phyloP scores from a whole-genome alignment of 2,888 invertebrate species.

The Cosmia trapezina region DNA sequence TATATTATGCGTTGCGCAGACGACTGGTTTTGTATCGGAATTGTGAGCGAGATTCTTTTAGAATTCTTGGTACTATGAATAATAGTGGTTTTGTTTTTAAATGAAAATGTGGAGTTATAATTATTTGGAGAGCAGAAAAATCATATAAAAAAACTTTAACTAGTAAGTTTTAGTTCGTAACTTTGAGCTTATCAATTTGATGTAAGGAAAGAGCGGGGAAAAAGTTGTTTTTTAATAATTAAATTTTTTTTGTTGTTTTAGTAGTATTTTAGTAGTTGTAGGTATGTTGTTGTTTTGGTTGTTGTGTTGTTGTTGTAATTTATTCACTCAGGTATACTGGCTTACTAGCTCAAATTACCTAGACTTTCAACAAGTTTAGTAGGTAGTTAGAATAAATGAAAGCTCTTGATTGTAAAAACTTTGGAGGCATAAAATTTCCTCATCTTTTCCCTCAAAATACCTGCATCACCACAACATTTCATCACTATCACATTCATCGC shows the following conservation, averaged over 20 bases:
- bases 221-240: not conserved
- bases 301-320: not conserved
- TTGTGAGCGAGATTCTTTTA: slow-evolving; percentile 45
- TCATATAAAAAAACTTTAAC: not conserved
- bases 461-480: not conserved
- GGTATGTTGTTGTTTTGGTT: too few species aligned
- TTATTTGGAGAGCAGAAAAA: too few species aligned
- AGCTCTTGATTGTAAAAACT: not conserved
- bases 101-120: not conserved
- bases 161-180: too few species aligned
- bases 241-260: too few species aligned
- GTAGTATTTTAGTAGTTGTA: too few species aligned
- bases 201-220: not conserved
- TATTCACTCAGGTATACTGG: not conserved
- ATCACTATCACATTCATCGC: not conserved
- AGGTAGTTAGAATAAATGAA: not conserved
- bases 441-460: not conserved
- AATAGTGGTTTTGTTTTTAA: not conserved
- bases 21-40: slow-evolving; percentile 48
- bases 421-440: not conserved
- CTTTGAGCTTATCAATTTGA: not conserved
- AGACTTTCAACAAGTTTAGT: not conserved
- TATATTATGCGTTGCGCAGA: slow-evolving; percentile 67
- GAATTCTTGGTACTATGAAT: slow-evolving; percentile 34
- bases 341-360: not conserved